Conservation (phyloP, 2,797 vertebrate genomes). For the Lindbergichthys nudifrons region DNA sequence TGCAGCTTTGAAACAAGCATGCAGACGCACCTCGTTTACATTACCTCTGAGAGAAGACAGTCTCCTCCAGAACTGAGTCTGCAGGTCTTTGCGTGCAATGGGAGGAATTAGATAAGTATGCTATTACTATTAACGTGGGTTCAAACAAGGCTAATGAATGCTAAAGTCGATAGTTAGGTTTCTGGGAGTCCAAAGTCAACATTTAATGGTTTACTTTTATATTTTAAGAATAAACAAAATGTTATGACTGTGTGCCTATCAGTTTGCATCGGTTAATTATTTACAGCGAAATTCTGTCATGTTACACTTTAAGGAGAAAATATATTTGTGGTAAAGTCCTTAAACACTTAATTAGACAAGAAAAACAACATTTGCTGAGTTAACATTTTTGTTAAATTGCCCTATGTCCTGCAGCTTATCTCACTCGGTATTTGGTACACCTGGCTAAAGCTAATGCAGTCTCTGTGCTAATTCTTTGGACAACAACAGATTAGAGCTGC, state of each 20-base stretch:
- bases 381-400: background rate
- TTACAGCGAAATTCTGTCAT: background rate
- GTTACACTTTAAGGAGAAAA: background rate
- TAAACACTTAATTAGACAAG: background rate
- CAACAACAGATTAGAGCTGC: too few species aligned
- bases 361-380: background rate
- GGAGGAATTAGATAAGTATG: constrained; percentile 62
- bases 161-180: background rate
- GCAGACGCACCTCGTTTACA: constrained; percentile 57
- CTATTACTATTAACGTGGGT: constrained; percentile 35
- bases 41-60: constrained; percentile 72
- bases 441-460: background rate
- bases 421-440: background rate
- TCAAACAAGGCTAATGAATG: constrained; percentile 13
- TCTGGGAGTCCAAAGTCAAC: constrained; percentile 6
- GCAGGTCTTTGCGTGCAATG: constrained; percentile 64
- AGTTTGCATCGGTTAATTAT: background rate
- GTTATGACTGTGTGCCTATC: background rate
- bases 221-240: background rate
- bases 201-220: background rate
- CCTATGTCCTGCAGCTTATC: background rate
- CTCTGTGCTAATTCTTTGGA: background rate
- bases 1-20: constrained; percentile 58
- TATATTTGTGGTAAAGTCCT: background rate
- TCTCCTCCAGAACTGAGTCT: constrained; percentile 68